Conservation (phyloP, 1,140 invertebrate species). For the Steinernema khuongi region DNA sequence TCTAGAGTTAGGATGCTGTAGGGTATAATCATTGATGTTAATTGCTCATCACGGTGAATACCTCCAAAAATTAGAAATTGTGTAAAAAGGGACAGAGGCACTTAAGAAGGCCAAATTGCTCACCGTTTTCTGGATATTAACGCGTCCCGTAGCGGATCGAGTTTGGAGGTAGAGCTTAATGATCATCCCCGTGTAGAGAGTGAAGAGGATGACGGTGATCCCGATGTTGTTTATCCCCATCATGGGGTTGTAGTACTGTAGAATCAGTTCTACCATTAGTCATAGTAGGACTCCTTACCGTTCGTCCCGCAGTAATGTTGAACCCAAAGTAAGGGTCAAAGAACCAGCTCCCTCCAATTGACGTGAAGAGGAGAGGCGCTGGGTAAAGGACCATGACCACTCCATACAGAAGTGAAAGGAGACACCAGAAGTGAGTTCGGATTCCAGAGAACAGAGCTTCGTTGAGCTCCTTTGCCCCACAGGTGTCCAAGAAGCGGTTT, state of each 20-base stretch:
- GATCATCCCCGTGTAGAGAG: background rate
- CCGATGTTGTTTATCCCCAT: slow-evolving; percentile 1
- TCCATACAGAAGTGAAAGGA: background rate
- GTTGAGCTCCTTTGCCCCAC: background rate
- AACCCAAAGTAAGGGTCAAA: background rate
- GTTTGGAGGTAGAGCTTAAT: background rate
- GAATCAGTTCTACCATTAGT: background rate
- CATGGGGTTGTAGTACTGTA: background rate
- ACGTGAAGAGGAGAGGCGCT: background rate
- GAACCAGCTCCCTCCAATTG: background rate
- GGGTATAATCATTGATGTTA: too few relatives aligned
- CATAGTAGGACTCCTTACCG: background rate
- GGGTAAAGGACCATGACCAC: background rate
- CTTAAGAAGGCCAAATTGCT: background rate
- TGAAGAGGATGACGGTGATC: background rate
- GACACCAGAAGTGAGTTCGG: background rate
- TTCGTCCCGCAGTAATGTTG: background rate
- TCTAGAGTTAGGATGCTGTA: too few relatives aligned
- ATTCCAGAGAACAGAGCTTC: background rate
- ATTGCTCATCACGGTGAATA: too few relatives aligned
- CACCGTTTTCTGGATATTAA: background rate
- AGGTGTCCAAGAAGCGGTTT: background rate
- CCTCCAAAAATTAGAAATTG: too few relatives aligned
- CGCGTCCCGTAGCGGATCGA: background rate
- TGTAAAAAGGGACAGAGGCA: background rate